phyloP scores from a whole-genome alignment of 1,140 invertebrate species.

The Chironomus striatipennis region DNA sequence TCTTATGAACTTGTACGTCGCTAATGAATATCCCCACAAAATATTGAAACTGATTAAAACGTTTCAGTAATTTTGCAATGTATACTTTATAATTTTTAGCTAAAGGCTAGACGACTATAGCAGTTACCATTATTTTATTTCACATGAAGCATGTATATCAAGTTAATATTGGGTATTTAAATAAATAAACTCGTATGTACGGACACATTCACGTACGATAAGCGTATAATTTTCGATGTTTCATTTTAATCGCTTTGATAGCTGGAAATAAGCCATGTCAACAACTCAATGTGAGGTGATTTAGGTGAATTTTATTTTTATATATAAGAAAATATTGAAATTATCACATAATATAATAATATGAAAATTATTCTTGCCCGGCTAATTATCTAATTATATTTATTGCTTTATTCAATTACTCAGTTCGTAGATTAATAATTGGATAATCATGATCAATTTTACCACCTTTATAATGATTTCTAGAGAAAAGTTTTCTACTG shows the following conservation, averaged over 20 bases:
- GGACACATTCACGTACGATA: background rate
- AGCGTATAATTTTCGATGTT: conserved; percentile 13
- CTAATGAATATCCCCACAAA: too few relatives aligned
- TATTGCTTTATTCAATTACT: too few relatives aligned
- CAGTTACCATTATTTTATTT: background rate
- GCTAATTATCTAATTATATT: too few relatives aligned
- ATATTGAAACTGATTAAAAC: background rate
- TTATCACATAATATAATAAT: background rate
- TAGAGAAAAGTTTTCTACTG: too few relatives aligned
- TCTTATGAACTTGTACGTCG: too few relatives aligned
- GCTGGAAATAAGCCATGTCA: too few relatives aligned
- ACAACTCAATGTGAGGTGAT: background rate
- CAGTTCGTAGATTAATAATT: too few relatives aligned
- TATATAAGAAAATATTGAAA: background rate
- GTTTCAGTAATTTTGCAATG: background rate
- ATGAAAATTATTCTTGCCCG: background rate
- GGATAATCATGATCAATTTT: too few relatives aligned
- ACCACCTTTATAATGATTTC: too few relatives aligned
- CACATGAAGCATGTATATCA: background rate
- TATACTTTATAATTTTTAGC: background rate
- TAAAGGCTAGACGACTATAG: background rate
- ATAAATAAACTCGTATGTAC: background rate
- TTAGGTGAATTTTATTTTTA: background rate
- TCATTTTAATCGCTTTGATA: background rate
- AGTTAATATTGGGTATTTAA: background rate